Evolutionary conservation across 2,113 vertebrate species (phyloP), one percentile per base, ranked within the genome.

Genomic region (Brienomyrus brachyistius): DNA sequence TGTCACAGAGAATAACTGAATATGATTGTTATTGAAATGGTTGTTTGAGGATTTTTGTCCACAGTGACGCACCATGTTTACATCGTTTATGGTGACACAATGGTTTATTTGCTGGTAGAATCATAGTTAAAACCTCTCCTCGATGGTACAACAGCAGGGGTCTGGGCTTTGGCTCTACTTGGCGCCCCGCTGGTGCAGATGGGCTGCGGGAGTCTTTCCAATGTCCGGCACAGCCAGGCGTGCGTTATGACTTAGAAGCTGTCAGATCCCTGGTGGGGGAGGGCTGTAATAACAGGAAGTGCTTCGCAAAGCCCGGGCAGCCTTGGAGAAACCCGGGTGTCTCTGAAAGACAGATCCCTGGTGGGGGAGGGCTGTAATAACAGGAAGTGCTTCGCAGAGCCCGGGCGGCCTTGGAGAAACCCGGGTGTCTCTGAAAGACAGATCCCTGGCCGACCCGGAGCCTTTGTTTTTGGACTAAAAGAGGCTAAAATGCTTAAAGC

Each of bases 391-490:
- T 50, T 74, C 4, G 15, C 7, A 0, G 62, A 74, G 17, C 17
- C 45, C 17, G 17, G 47, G 5, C 59, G 3, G 52, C 17, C 13
- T 50, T 48, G 74, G 48, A n/a, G 2, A 56, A 54, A 56, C 74
- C 77, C 10, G 48, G 77, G 88, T n/a, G 19, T 23, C 89, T 62
- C 54, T 62, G 52, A 50, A 84, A 45, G 50, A 51, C 62, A 9
- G 27, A 51, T 47, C 11, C 23, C 45, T 43, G 51, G 19, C 66
- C 43, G 31, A 51, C 23, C 80, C 7, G 9, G 19, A 13, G 77
- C 52, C 19, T 84, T 85, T 89, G 77, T 85, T 62, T 83, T 48
- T 35, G 51, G 54, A 62, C 47, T 85, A 62, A 85, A 89, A 85
- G 62, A 82, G 88, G 35, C 77, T 62, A 48, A 62, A 84, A 48